Percentiles rank a stretch among this genome's conserved stretches.
These are phyloP conservation scores for Gonatopus flavifemur DNA, from an alignment of 1,140 invertebrate genomes.

Conservation along the genomic window DNA sequence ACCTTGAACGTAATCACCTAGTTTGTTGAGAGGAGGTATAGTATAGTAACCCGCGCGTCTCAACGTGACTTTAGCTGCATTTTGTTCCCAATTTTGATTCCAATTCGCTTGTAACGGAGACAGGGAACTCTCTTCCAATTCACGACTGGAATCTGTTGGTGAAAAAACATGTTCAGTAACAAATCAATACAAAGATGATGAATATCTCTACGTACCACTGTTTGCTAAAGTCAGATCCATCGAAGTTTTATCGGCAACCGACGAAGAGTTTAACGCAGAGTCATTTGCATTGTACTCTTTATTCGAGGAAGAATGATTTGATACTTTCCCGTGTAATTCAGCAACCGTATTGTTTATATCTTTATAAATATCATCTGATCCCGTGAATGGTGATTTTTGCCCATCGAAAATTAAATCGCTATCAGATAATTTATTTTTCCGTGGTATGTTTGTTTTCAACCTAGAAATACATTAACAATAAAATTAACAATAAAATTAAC, in stretches of 20 bases:
- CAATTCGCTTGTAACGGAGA: constrained; percentile 41
- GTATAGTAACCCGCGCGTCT: constrained; percentile 78
- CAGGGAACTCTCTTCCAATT: constrained; percentile 36
- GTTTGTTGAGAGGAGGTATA: constrained; percentile 67
- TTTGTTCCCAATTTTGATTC: constrained; percentile 54
- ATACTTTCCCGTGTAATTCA: constrained; percentile 24
- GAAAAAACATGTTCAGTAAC: too few species aligned
- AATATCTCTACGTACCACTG: constrained; percentile 14
- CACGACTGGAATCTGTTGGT: constrained; percentile 41
- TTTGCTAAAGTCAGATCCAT: constrained; percentile 13
- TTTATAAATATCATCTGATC: constrained; percentile 22
- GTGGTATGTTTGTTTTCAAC: constrained; percentile 23
- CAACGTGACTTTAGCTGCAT: constrained; percentile 66
- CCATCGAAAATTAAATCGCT: constrained; percentile 26
- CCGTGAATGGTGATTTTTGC: constrained; percentile 23
- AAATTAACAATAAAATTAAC: constrained; percentile 1
- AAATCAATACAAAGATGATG: too few species aligned
- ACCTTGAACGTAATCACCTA: constrained; percentile 61
- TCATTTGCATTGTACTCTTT: constrained; percentile 11
- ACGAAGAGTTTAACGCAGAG: constrained; percentile 15
- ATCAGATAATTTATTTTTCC: constrained; percentile 10
- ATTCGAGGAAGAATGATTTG: constrained; percentile 10
- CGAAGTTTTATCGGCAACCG: constrained; percentile 21
- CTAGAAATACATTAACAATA: constrained; percentile 8
- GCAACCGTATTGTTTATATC: constrained; percentile 33